Evolutionary conservation across 2,888 invertebrate genomes (phyloP).

Genomic region (Pheosia gnoma): DNA sequence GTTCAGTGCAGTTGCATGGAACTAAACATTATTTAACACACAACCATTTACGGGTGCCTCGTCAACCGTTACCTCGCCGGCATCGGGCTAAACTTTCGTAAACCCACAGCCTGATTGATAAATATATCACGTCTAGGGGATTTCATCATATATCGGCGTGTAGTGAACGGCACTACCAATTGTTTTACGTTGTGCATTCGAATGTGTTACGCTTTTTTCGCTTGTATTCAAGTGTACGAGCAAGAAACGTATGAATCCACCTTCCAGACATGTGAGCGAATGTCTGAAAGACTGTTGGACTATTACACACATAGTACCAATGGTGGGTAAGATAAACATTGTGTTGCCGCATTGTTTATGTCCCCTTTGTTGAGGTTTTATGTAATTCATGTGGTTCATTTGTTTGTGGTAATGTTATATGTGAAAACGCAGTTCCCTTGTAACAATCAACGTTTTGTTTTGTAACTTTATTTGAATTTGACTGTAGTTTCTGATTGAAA

Average conservation of each 20-base stretch:
- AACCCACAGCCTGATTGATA: slow-evolving; percentile 62
- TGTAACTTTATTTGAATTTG: too few species aligned
- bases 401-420: slow-evolving; percentile 1
- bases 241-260: slow-evolving; percentile 30
- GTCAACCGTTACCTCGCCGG: slow-evolving; percentile 49
- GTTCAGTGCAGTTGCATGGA: slow-evolving; percentile 13
- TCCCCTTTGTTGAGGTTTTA: slow-evolving; percentile 3
- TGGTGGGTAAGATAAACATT: neutral
- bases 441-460: too few species aligned
- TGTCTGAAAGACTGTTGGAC: neutral
- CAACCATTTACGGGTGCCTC: slow-evolving; percentile 17
- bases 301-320: slow-evolving; percentile 1
- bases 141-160: slow-evolving; percentile 68
- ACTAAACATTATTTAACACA: slow-evolving; percentile 25
- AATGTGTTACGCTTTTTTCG: slow-evolving; percentile 52
- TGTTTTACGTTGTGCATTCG: slow-evolving; percentile 52
- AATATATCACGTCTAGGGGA: slow-evolving; percentile 66
- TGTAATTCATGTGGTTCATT: slow-evolving; percentile 2
- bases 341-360: slow-evolving; percentile 4
- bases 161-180: slow-evolving; percentile 49
- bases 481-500: too few species aligned
- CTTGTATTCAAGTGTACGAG: slow-evolving; percentile 33
- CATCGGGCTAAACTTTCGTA: slow-evolving; percentile 64
- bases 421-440: neutral
- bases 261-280: neutral